These are phyloP conservation scores for Paramacrobiotus metropolitanus DNA, from an alignment of 1,140 invertebrate species.

Conservation along the genomic window DNA sequence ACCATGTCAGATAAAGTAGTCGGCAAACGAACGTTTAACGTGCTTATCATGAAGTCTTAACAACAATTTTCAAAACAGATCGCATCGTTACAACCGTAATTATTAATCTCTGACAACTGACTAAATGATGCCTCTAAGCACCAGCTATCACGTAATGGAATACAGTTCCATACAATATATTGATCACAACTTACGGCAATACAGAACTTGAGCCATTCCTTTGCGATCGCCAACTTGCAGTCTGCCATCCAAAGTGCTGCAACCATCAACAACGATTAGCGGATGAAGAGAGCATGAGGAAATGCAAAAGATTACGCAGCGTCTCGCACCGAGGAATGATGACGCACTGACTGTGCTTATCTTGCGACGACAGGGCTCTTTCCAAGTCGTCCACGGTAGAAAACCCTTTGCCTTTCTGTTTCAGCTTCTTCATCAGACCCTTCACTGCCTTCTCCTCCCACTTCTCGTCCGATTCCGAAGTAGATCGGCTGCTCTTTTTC, in stretches of 20 bases:
- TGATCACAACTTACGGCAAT: conserved; percentile 10
- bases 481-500: neutral
- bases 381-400: conserved; percentile 67
- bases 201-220: conserved; percentile 65
- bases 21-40: no score
- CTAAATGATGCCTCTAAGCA: no score
- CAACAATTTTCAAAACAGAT: no score
- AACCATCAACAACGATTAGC: no score
- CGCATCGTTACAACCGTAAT: no score
- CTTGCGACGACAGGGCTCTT: conserved; percentile 71
- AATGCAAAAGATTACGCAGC: no score
- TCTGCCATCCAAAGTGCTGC: conserved; percentile 22
- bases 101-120: no score
- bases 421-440: conserved; percentile 84
- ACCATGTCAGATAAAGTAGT: no score
- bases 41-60: no score
- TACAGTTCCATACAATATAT: no score
- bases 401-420: conserved; percentile 57
- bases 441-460: conserved; percentile 93
- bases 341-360: conserved; percentile 73
- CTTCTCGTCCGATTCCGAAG: conserved; percentile 54
- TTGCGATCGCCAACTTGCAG: conserved; percentile 46
- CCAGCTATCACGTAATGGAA: no score
- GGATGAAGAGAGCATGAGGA: no score
- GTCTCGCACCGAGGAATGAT: conserved; percentile 61